Evolutionary conservation across 2,888 invertebrate species (phyloP), one percentile per base, ranked within the genome.

Genomic region (Catonia carolina): DNA sequence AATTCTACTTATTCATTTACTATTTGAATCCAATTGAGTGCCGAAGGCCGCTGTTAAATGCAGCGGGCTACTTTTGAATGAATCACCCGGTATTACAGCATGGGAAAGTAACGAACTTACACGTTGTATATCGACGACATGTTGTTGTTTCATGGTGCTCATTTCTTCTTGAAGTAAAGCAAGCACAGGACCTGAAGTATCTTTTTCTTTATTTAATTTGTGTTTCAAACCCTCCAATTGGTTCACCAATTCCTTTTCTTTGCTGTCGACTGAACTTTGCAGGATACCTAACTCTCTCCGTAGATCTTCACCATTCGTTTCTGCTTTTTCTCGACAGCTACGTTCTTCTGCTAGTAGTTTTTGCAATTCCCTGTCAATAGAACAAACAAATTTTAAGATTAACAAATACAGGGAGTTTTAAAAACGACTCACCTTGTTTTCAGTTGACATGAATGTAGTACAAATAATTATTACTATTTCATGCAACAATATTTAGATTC

Each of bases 311-410:
- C 79, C 61, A 65, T 82, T 80, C 64, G 78, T 75, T 70, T 91
- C 89, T 4, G 88, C 73, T 60, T 83, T 82, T 68, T 90, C 89
- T 68, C 85, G 86, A 0, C 78, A 76, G 62, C 81, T 82, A 22
- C 88, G 79, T 68, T 92, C 92, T 59, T 83, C 82, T 17, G 83
- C 80, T 52, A 90, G 73, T 55, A 89, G 78, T 66, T 84, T 78
- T 68, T 93, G 89, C 7, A 92, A 71, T 70, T 92, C 91, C 64
- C 89, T 83, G 68, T 41, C 10, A 2, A n/a, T n/a, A 3, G 14
- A 36, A 36, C 23, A 52, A 50, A 10, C 8, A 17, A 35, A 20
- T 33, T n/a, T 33, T 27, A 22, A 27, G 7, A 27, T 56, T 45
- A 22, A 2, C n/a, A 54, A 36, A 41, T 55, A 37, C 14, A 23